Conservation (phyloP, 1,140 invertebrate species). For the Forficula auricularia region DNA sequence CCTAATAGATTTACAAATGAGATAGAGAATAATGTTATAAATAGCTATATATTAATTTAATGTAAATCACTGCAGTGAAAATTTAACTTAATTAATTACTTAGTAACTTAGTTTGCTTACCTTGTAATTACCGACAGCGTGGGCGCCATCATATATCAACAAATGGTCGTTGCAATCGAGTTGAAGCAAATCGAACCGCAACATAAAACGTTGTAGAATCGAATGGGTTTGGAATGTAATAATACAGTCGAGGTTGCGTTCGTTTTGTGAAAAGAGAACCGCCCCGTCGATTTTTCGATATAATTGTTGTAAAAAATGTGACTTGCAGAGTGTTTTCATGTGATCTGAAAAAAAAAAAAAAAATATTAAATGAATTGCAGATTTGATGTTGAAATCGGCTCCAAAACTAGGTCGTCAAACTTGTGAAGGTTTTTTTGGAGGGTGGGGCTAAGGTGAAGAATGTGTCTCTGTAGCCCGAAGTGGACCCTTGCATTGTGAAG, state of each 20-base stretch:
- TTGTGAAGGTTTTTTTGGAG: too few species aligned
- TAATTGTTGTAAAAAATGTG: conserved; percentile 64
- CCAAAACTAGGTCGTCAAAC: too few species aligned
- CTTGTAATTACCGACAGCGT: conserved; percentile 69
- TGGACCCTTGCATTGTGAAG: too few species aligned
- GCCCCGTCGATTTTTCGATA: conserved; percentile 82
- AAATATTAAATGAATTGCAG: too few species aligned
- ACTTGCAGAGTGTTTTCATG: conserved; percentile 69
- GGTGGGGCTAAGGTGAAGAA: too few species aligned
- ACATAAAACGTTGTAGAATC: conserved; percentile 81
- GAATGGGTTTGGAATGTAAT: conserved; percentile 87
- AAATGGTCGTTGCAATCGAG: conserved; percentile 87
- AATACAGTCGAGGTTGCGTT: conserved; percentile 72
- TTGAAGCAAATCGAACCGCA: conserved; percentile 63
- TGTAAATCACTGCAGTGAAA: too few species aligned
- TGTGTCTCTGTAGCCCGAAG: too few species aligned
- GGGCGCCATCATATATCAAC: conserved; percentile 79
- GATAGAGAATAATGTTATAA: too few species aligned
- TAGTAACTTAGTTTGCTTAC: conserved; percentile 32
- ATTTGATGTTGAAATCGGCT: too few species aligned
- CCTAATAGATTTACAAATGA: too few species aligned
- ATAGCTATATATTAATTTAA: too few species aligned
- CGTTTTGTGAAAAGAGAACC: conserved; percentile 69
- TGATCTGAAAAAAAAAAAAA: conserved; percentile 50
- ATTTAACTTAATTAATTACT: too few species aligned